Evolutionary conservation across 2,888 invertebrate species (phyloP).

Genomic region (Caradrina kadenii): DNA sequence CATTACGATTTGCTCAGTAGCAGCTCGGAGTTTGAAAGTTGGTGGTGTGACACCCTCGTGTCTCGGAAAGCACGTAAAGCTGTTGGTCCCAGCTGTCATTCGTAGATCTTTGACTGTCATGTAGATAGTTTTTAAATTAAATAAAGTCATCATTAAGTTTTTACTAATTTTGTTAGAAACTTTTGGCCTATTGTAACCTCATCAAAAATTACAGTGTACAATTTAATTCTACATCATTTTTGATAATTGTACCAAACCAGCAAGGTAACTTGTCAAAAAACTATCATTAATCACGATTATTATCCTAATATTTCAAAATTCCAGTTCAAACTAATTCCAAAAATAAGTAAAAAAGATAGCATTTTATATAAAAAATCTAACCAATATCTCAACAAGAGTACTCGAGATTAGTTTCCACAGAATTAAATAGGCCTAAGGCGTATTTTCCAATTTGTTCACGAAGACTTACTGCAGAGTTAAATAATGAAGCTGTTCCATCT

Average conservation of each 20-base stretch:
- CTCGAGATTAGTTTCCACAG: slow-evolving; percentile 43
- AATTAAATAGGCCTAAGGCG: slow-evolving; percentile 57
- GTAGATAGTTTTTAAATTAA: no score
- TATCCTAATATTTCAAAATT: not conserved
- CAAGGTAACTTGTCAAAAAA: not conserved
- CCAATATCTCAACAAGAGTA: slow-evolving; percentile 18
- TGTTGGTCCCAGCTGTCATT: no score
- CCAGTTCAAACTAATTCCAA: not conserved
- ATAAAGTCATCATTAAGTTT: no score
- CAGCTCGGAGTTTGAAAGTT: no score
- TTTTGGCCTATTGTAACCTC: no score
- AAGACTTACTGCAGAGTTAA: slow-evolving; percentile 41
- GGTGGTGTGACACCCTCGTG: no score
- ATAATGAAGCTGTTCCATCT: slow-evolving; percentile 46
- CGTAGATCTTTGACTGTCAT: no score
- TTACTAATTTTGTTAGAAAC: no score
- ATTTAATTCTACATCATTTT: no score
- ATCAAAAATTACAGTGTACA: no score
- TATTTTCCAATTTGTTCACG: slow-evolving; percentile 59
- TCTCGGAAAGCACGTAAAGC: no score
- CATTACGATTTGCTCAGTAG: no score
- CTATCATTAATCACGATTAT: not conserved
- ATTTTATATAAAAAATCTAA: slow-evolving; percentile 19
- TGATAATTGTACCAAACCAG: not conserved
- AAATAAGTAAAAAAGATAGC: not conserved